These are phyloP conservation scores for Drosophila punjabiensis DNA, from an alignment of 1,140 invertebrate species.

Conservation along the genomic window DNA sequence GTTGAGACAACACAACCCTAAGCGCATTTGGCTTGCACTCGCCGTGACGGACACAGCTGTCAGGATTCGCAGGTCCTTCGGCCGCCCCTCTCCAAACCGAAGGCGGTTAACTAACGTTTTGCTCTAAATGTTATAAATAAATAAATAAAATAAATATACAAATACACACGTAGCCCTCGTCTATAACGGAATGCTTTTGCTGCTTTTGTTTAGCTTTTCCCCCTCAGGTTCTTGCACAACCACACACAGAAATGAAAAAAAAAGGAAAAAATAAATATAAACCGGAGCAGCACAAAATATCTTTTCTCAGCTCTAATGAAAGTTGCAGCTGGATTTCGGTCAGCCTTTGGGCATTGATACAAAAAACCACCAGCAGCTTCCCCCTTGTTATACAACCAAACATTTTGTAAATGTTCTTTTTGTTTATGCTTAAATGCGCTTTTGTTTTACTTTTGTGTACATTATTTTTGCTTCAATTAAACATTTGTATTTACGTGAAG, in stretches of 20 bases:
- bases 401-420: conserved; percentile 42
- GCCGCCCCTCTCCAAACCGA: background rate
- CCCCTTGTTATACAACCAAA: background rate
- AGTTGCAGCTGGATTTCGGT: conserved; percentile 48
- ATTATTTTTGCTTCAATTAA: conserved; percentile 19
- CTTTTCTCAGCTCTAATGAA: conserved; percentile 52
- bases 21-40: conserved; percentile 70
- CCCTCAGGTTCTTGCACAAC: conserved; percentile 14
- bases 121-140: conserved; percentile 71
- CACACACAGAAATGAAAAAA: conserved; percentile 9
- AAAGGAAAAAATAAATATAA: conserved; percentile 1
- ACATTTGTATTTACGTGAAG: conserved; percentile 13
- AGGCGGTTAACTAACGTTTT: conserved; percentile 65
- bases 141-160: conserved; percentile 56
- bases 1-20: conserved; percentile 55
- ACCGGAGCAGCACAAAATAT: conserved; percentile 29
- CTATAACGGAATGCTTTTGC: conserved; percentile 26
- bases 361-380: conserved; percentile 9
- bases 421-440: conserved; percentile 46
- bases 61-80: conserved; percentile 59
- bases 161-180: conserved; percentile 18
- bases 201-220: conserved; percentile 39
- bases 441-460: conserved; percentile 23
- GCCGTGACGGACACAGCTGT: conserved; percentile 56
- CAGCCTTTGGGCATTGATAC: conserved; percentile 47